phyloP scores from a whole-genome alignment of 1,140 invertebrate species.

The Listronotus oregonensis region DNA sequence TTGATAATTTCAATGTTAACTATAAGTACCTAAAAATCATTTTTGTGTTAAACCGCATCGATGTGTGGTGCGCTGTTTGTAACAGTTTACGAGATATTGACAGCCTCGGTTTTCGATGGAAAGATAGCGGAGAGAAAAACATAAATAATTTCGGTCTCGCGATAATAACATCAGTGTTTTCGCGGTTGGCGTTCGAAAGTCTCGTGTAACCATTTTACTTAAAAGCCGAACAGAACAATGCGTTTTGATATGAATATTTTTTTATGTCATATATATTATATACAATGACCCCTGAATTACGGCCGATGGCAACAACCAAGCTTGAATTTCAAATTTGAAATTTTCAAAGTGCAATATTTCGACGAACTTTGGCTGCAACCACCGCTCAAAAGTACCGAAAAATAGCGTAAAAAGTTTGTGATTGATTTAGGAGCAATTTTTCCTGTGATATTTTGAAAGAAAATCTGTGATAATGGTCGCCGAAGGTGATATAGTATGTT shows the following conservation, averaged over 20 bases:
- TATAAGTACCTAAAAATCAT: conserved; percentile 10
- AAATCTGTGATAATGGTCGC: conserved; percentile 35
- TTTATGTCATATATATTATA: background rate
- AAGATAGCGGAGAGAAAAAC: no score
- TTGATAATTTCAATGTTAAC: conserved; percentile 25
- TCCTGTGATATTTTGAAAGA: conserved; percentile 15
- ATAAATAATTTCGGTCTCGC: no score
- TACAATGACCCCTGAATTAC: conserved; percentile 14
- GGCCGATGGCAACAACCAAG: no score
- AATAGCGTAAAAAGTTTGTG: no score
- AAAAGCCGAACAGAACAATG: background rate
- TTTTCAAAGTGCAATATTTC: no score
- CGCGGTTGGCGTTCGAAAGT: conserved; percentile 1
- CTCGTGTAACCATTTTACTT: background rate
- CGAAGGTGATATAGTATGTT: conserved; percentile 30
- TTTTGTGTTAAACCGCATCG: background rate
- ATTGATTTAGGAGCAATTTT: background rate
- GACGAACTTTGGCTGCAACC: no score
- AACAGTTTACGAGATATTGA: no score
- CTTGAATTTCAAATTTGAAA: no score
- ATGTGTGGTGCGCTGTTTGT: background rate
- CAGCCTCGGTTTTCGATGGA: no score
- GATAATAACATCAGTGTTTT: background rate
- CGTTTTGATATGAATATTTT: no score
- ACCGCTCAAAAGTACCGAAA: no score